These are phyloP conservation scores for Noctua comes DNA, from an alignment of 2,888 invertebrate species.

Conservation along the genomic window DNA sequence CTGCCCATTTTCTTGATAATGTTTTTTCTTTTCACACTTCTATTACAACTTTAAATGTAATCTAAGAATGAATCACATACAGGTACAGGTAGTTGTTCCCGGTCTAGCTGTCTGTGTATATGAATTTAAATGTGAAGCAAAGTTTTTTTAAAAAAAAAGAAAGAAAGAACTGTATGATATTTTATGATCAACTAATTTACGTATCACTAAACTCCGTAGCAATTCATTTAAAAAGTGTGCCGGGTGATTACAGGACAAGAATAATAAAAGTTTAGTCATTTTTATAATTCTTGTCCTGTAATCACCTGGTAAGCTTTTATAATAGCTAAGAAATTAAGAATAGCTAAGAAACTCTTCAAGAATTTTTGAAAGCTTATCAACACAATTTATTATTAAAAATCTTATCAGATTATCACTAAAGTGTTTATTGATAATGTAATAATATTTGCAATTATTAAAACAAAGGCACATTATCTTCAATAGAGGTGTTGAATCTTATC, in stretches of 20 bases:
- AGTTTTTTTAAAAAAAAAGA: too few species aligned
- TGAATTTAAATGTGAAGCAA: too few species aligned
- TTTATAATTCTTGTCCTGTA: too few species aligned
- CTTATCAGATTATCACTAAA: conserved; percentile 7
- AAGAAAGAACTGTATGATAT: too few species aligned
- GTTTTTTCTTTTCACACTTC: too few species aligned
- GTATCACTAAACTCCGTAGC: not conserved
- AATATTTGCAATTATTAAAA: conserved; percentile 26
- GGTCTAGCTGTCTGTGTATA: too few species aligned
- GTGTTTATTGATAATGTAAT: conserved; percentile 5
- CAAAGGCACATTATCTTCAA: conserved; percentile 5
- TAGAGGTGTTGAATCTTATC: conserved; percentile 21
- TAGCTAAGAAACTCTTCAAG: not conserved
- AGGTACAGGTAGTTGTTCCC: too few species aligned
- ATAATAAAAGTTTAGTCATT: not conserved
- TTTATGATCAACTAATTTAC: not conserved
- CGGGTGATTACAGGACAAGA: not conserved
- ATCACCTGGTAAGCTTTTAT: too few species aligned
- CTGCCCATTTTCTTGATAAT: not conserved
- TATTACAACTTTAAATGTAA: not conserved
- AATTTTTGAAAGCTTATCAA: conserved; percentile 7
- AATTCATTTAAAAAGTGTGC: not conserved
- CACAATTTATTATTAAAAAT: not conserved
- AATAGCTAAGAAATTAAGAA: too few species aligned
- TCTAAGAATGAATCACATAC: too few species aligned